Evolutionary conservation across 1,140 invertebrate genomes (phyloP).

Genomic region (Sipha flava): DNA sequence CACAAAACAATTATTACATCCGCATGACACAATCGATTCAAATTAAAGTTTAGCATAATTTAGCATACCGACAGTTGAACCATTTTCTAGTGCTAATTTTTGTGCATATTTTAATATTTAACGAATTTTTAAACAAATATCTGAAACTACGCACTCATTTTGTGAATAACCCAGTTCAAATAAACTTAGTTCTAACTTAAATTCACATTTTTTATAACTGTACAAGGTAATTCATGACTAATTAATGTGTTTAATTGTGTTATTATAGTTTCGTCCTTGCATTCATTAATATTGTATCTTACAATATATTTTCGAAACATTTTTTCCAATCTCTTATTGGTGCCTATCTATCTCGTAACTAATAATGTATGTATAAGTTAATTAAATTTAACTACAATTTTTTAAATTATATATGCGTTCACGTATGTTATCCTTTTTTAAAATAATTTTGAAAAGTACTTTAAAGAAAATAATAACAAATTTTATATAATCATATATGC

Average conservation of each 20-base stretch:
- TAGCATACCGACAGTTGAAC: background rate
- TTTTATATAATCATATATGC: too few relatives aligned
- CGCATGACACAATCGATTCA: background rate
- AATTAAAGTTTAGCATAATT: slow-evolving; percentile 15
- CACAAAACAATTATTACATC: background rate
- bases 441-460: too few relatives aligned
- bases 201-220: background rate
- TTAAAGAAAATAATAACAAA: too few relatives aligned
- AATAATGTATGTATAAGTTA: too few relatives aligned
- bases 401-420: too few relatives aligned
- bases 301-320: too few relatives aligned
- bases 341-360: too few relatives aligned
- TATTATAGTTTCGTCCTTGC: background rate
- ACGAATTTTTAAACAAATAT: background rate
- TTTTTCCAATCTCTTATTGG: too few relatives aligned
- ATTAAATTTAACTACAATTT: too few relatives aligned
- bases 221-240: background rate
- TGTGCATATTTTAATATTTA: background rate
- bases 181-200: background rate
- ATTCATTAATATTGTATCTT: background rate
- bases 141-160: background rate
- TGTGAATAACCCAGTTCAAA: background rate
- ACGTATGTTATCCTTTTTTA: too few relatives aligned
- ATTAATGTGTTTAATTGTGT: background rate
- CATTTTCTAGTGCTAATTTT: background rate